phyloP scores from a whole-genome alignment of 2,888 invertebrate genomes.

The Rhamphomyia laevipes region DNA sequence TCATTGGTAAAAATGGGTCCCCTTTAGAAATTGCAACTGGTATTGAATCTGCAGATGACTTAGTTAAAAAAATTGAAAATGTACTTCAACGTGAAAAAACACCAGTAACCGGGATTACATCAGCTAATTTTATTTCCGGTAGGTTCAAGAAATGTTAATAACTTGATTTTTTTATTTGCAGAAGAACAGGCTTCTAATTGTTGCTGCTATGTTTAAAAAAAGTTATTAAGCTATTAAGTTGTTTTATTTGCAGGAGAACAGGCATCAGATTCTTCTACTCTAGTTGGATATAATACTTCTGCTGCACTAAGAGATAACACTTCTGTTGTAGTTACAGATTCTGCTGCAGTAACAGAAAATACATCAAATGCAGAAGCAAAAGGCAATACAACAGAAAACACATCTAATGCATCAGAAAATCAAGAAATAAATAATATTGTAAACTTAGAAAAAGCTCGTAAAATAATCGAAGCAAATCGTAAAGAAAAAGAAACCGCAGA shows the following conservation, averaged over 20 bases:
- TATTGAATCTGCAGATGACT: constrained; percentile 43
- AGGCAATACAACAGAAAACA: neutral
- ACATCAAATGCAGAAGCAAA: too few species aligned
- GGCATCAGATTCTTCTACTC: too few species aligned
- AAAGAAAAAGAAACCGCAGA: constrained; percentile 54
- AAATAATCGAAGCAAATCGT: constrained; percentile 53
- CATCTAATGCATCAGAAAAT: neutral
- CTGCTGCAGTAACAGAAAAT: too few species aligned
- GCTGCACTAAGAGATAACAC: too few species aligned
- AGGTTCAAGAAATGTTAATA: neutral
- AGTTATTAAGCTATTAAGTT: too few species aligned
- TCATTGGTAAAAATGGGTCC: constrained; percentile 70
- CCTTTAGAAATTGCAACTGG: constrained; percentile 69
- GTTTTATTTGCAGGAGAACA: too few species aligned
- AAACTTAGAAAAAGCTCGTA: constrained; percentile 47
- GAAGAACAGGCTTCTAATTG: too few species aligned
- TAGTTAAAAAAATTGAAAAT: constrained; percentile 52
- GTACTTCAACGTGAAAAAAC: constrained; percentile 32
- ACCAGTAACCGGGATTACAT: neutral
- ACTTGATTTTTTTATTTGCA: too few species aligned
- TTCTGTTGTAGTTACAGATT: too few species aligned
- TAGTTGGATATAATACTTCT: too few species aligned
- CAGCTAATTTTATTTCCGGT: neutral
- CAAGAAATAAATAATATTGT: neutral
- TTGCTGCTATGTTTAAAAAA: too few species aligned